phyloP scores from a whole-genome alignment of 64 coral and sea anemone species.

The Actinia equina region DNA sequence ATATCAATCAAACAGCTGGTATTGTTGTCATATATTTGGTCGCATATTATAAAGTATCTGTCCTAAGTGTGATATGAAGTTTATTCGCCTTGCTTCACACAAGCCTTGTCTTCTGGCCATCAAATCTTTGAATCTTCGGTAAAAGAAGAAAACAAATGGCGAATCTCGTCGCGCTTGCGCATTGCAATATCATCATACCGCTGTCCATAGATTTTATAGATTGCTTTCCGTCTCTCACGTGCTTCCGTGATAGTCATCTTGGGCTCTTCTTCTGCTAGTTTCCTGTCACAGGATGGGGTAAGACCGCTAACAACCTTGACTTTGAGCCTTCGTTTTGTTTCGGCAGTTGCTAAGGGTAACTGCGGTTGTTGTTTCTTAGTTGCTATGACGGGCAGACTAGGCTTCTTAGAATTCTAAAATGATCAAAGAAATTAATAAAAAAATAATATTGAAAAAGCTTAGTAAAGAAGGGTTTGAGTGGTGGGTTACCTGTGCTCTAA shows the following conservation, averaged over 20 bases:
- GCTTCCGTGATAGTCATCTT: constrained; percentile 47
- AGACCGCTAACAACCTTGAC: constrained; percentile 71
- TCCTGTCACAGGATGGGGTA: constrained; percentile 74
- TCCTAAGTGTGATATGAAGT: not conserved
- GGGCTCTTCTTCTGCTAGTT: constrained; percentile 40
- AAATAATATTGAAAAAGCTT: not conserved
- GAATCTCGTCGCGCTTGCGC: constrained; percentile 69
- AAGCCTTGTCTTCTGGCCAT: not conserved
- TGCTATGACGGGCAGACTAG: constrained; percentile 65
- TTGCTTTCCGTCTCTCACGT: constrained; percentile 71
- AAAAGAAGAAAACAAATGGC: constrained; percentile 60
- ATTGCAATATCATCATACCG: constrained; percentile 87
- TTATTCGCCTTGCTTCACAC: not conserved
- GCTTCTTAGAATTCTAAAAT: constrained; percentile 40
- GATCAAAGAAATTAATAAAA: not conserved
- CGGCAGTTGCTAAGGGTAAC: not conserved
- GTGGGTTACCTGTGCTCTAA: constrained; percentile 57
- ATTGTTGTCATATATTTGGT: not conserved
- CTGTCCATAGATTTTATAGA: constrained; percentile 90
- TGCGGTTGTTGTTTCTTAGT: not conserved
- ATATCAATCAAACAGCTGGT: not conserved
- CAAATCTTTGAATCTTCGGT: not conserved
- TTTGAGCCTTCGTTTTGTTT: constrained; percentile 35
- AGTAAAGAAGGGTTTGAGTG: not conserved
- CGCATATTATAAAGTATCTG: not conserved